Evolutionary conservation across 2,113 vertebrate genomes (phyloP).

Genomic region (Podarcis cretensis): DNA sequence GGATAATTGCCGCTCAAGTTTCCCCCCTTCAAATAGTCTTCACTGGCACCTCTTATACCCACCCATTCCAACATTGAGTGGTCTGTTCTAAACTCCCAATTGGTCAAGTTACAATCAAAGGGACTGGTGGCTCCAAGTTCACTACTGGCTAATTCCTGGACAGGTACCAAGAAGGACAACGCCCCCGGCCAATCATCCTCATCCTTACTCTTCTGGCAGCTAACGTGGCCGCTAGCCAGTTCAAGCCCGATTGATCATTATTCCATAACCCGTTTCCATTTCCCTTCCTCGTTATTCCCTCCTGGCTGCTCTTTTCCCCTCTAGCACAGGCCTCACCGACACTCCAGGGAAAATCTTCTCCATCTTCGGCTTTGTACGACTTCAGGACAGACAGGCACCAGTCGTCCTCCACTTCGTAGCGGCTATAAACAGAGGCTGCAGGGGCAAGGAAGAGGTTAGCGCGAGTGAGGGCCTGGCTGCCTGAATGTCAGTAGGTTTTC

Average conservation of each 20-base stretch:
- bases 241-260: too few species aligned
- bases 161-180: not conserved
- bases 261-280: not conserved
- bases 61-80: not conserved
- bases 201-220: not conserved
- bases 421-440: conserved; percentile 83
- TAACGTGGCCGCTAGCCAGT: not conserved
- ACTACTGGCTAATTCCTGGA: not conserved
- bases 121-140: not conserved
- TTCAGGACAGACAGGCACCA: conserved; percentile 89
- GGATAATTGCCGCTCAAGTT: not conserved
- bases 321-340: conserved; percentile 79
- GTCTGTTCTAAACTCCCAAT: not conserved
- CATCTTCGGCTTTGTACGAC: conserved; percentile 84
- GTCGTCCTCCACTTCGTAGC: conserved; percentile 88
- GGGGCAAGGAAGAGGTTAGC: not conserved
- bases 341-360: conserved; percentile 85
- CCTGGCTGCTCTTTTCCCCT: too few species aligned
- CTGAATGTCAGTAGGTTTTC: too few species aligned
- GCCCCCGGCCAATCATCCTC: not conserved
- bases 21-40: not conserved
- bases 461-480: too few species aligned
- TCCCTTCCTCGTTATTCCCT: too few species aligned
- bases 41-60: not conserved
- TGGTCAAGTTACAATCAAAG: not conserved